Evolutionary conservation across 1,140 invertebrate species (phyloP).

Genomic region (Leptoteleia sp.): DNA sequence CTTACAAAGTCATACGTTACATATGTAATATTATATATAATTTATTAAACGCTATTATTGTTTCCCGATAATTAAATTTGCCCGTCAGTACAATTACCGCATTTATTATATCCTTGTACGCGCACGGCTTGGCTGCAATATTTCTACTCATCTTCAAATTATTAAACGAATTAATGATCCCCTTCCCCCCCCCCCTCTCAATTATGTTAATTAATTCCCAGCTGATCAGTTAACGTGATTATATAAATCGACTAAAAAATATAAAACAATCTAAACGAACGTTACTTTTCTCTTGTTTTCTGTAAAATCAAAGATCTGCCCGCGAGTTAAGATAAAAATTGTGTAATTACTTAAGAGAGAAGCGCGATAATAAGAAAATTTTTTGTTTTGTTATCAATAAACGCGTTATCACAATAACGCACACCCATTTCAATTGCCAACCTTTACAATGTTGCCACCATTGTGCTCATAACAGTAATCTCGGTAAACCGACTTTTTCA

Average conservation of each 20-base stretch:
- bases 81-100: constrained; percentile 19
- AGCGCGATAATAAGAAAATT: constrained; percentile 30
- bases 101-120: constrained; percentile 4
- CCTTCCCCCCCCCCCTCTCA: too few relatives aligned
- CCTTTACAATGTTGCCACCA: constrained; percentile 49
- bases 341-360: constrained; percentile 31
- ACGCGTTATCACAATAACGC: constrained; percentile 40
- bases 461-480: constrained; percentile 52
- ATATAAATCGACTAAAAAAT: background rate
- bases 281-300: constrained; percentile 26
- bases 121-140: constrained; percentile 1
- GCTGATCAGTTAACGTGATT: background rate
- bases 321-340: constrained; percentile 50
- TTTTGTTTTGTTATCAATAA: constrained; percentile 45
- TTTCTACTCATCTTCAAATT: constrained; percentile 1
- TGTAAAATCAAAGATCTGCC: constrained; percentile 29
- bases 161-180: constrained; percentile 2
- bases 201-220: background rate
- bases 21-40: constrained; percentile 49
- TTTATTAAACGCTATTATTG: constrained; percentile 52
- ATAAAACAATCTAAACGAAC: background rate
- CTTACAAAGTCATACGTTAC: constrained; percentile 41
- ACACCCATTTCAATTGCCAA: constrained; percentile 31
- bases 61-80: constrained; percentile 61
- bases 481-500: too few relatives aligned